Base-by-base conservation (phyloP, 2,888 invertebrate species). In the Ligdia adustata region DNA sequence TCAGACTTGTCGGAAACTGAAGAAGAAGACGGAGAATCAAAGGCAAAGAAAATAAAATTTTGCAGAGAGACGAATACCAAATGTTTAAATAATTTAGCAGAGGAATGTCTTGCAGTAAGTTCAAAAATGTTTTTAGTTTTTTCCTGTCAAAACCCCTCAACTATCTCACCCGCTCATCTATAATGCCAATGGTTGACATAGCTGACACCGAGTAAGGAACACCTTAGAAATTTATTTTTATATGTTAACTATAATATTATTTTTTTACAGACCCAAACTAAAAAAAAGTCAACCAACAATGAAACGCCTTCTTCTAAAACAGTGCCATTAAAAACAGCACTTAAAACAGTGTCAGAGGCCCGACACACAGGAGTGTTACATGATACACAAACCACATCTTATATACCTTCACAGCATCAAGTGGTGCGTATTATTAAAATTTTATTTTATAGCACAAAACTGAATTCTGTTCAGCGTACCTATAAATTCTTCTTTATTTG, bases 391-490 rank as follows among this genome's bases (percentile, higher is more conserved):
- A n/a, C n/a, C n/a, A n/a, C n/a, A n/a, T n/a, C n/a, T n/a, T n/a
- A n/a, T n/a, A n/a, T n/a, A n/a, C n/a, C n/a, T n/a, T n/a, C n/a
- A n/a, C n/a, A n/a, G n/a, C n/a, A n/a, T n/a, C n/a, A n/a, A n/a
- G n/a, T n/a, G n/a, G n/a, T n/a, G n/a, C n/a, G n/a, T n/a, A 69
- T 18, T 18, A 18, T 18, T 18, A 18, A 18, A 18, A 18, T 18
- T 18, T 18, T 1, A 18, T 18, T 18, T 18, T 1, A 18, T 18
- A 18, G 18, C 18, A 18, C 18, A 18, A 18, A 18, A 18, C 18
- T 18, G 18, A 18, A 18, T 18, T 18, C 18, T 18, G 18, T 18
- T 18, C 18, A 18, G 18, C 18, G 18, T 18, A 18, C 18, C 18
- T 18, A 18, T 18, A 18, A 18, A 18, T 18, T 18, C 18, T 18